Percentiles rank a stretch among this genome's conserved stretches.
Conservation (phyloP, 2,888 invertebrate genomes). For the Hedya salicella region DNA sequence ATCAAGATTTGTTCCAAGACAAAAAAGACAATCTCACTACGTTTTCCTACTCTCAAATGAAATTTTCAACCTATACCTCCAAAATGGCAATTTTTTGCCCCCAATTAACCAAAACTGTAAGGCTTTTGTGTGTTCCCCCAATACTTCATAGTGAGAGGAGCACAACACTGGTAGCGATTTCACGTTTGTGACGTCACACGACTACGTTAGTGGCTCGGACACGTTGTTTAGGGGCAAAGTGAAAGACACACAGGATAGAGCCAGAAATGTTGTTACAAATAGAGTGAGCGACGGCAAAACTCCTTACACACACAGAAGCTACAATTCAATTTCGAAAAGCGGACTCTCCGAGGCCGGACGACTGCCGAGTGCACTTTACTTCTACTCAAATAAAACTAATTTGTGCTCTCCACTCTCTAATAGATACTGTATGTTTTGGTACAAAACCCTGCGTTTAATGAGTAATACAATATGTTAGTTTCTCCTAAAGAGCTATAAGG, state of each 20-base stretch:
- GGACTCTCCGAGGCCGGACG: constrained; percentile 27
- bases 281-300: constrained; percentile 24
- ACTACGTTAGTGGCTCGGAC: neutral
- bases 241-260: constrained; percentile 32
- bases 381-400: constrained; percentile 39
- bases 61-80: no score
- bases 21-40: no score
- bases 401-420: constrained; percentile 20
- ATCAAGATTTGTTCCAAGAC: no score
- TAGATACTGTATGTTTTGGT: constrained; percentile 10
- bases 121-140: no score
- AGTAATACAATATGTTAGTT: constrained; percentile 9
- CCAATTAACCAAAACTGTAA: no score
- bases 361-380: constrained; percentile 39
- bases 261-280: constrained; percentile 28
- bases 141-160: neutral
- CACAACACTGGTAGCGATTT: neutral
- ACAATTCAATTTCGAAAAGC: constrained; percentile 41
- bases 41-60: no score
- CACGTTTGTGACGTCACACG: neutral
- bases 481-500: neutral
- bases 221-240: constrained; percentile 28
- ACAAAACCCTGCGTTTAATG: neutral
- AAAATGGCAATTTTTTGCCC: no score
- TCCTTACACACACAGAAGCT: constrained; percentile 19